These are phyloP conservation scores for Thumatha senex DNA, from an alignment of 2,888 invertebrate genomes.

Conservation along the genomic window DNA sequence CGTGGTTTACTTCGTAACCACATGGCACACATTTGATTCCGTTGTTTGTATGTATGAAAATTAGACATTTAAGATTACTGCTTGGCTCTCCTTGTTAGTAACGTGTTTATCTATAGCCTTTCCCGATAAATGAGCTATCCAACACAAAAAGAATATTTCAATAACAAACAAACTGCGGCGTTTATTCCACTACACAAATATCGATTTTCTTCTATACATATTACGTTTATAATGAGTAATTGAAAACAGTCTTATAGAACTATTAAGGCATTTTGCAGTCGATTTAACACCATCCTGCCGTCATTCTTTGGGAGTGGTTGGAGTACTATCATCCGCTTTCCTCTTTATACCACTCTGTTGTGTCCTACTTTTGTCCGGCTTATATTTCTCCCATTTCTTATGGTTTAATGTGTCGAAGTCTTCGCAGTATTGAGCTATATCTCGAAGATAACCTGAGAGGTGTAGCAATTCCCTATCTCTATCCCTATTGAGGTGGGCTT, in stretches of 20 bases:
- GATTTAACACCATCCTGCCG: constrained; percentile 27
- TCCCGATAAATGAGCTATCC: too few relatives aligned
- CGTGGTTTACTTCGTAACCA: too few relatives aligned
- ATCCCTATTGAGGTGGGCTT: constrained; percentile 94
- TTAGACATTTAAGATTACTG: too few relatives aligned
- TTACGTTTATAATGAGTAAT: background rate
- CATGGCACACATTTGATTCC: too few relatives aligned
- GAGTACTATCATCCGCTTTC: constrained; percentile 73
- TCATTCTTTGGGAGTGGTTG: constrained; percentile 69
- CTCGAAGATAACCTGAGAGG: constrained; percentile 91
- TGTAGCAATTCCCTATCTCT: constrained; percentile 93
- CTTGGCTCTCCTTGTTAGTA: too few relatives aligned
- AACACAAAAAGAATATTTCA: too few relatives aligned
- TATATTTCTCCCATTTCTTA: constrained; percentile 94
- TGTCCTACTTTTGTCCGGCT: constrained; percentile 66
- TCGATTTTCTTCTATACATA: background rate
- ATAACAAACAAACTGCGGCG: too few relatives aligned
- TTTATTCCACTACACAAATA: too few relatives aligned
- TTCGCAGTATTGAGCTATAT: constrained; percentile 90
- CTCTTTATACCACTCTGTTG: constrained; percentile 70
- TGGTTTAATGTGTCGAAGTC: constrained; percentile 95
- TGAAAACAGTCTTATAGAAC: constrained; percentile 43
- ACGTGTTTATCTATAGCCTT: too few relatives aligned
- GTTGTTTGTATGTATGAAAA: too few relatives aligned
- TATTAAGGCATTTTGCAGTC: constrained; percentile 37